Conservation (phyloP, 2,797 vertebrate genomes). For the Sebastes kiyomatsui region DNA sequence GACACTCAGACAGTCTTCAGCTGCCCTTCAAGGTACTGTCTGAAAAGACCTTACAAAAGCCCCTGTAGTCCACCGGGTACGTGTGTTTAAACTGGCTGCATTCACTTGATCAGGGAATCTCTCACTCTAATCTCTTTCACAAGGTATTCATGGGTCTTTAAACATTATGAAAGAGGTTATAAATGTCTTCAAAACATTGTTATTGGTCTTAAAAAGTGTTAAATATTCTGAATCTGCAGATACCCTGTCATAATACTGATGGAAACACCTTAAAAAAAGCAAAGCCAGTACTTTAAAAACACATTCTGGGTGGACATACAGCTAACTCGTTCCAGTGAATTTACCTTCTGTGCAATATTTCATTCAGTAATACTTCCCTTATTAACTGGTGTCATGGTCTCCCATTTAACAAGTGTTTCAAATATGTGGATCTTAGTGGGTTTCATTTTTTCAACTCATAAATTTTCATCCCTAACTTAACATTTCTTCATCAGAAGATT, state of each 20-base stretch:
- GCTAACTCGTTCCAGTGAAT: slow-evolving; percentile 14
- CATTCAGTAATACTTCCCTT: slow-evolving; percentile 4
- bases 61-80: slow-evolving; percentile 28
- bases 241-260: not conserved
- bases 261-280: not conserved
- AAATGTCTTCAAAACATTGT: not conserved
- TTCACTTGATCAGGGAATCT: not conserved
- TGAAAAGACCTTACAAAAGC: slow-evolving; percentile 7
- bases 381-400: slow-evolving; percentile 1
- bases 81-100: slow-evolving; percentile 23
- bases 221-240: not conserved
- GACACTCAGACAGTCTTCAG: slow-evolving; percentile 88
- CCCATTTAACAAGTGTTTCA: slow-evolving; percentile 27
- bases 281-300: slow-evolving; percentile 1
- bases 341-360: not conserved
- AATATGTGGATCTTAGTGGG: not conserved
- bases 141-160: not conserved
- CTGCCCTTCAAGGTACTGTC: slow-evolving; percentile 91
- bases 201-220: not conserved
- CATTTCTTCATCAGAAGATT: not conserved
- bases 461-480: slow-evolving; percentile 15
- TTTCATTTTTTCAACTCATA: slow-evolving; percentile 5
- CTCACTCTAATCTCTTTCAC: not conserved
- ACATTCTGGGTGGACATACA: slow-evolving; percentile 41
- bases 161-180: not conserved